Base-by-base conservation (phyloP, 2,113 vertebrate genomes). In the Condylura cristata region DNA sequence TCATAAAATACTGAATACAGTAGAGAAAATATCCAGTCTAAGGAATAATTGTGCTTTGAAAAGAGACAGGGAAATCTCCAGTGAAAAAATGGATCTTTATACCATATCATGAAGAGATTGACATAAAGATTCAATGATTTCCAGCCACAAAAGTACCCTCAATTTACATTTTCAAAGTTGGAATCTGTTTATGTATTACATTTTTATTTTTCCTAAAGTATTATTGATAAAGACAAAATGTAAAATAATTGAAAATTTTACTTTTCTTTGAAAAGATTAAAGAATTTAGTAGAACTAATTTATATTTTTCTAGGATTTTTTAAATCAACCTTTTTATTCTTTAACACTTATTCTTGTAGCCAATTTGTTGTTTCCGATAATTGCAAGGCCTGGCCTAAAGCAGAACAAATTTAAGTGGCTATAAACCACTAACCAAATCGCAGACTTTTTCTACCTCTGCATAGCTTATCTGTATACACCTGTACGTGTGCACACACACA, bases 391-490 rank as follows among this genome's bases (percentile, higher is more conserved):
- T 26, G 1, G 3, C 3, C 26, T 28, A 18, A 51, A 65, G 12
- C 12, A 74, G 32, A 46, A 22, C 2, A 37, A 20, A 41, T 30
- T 81, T 53, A 8, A 24, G 6, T 39, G 44, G 10, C 17, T 37
- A 51, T 8, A 5, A 9, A 18, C 0, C 7, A 37, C 30, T 46
- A 3, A 28, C 12, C 5, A 48, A 65, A 17, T 30, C 6, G 5
- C 18, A 51, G 44, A 0, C 17, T 44, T 17, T 63, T 78, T 11
- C 7, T 51, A 30, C 8, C 18, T n/a, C 17, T 51, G 2, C 13
- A 0, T 72, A 4, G n/a, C 9, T 0, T 17, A 17, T 39, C 51
- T 32, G 11, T 37, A 3, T n/a, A n/a, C 2, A 12, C 2, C 18
- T 86, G 6, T 39, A 32, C 8, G 63, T 51, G 2, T 71, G 22